A percentile compares a stretch with the other conserved stretches of the same genome.
These are phyloP conservation scores for Akabosia matsudoensis DNA, from an alignment of 1,140 invertebrate genomes.

Conservation along the genomic window DNA sequence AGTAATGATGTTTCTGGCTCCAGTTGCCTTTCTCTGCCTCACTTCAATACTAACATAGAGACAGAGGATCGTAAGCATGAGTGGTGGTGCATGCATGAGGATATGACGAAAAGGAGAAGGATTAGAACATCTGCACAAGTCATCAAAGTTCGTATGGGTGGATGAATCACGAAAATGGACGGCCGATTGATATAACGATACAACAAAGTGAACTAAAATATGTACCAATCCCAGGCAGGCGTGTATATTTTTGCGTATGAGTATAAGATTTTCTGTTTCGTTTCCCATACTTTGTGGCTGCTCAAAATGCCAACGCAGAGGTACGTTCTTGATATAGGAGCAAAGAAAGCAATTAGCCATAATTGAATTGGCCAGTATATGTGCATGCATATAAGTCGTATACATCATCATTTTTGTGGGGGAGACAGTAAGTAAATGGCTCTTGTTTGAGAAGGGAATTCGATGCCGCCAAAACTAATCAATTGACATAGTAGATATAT, in stretches of 20 bases:
- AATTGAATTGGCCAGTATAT: background rate
- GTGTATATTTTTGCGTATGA: background rate
- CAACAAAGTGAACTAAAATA: background rate
- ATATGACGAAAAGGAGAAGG: background rate
- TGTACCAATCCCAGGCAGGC: background rate
- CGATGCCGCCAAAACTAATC: too few relatives aligned
- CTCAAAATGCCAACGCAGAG: background rate
- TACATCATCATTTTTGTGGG: too few relatives aligned
- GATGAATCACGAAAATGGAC: background rate
- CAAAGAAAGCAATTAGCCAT: background rate
- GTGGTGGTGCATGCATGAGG: too few relatives aligned
- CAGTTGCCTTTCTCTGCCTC: background rate
- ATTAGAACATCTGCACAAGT: too few relatives aligned
- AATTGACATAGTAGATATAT: too few relatives aligned
- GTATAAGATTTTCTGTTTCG: too few relatives aligned
- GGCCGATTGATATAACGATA: background rate
- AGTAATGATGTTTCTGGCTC: conserved; percentile 12
- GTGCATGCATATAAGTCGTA: too few relatives aligned
- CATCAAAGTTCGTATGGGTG: background rate
- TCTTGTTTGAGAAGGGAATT: too few relatives aligned
- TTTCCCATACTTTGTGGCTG: background rate
- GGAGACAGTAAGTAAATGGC: too few relatives aligned
- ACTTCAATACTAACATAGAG: background rate
- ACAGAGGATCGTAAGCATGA: too few relatives aligned
- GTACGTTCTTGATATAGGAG: background rate